Evolutionary conservation across 1,140 invertebrate species (phyloP), one percentile per base, ranked within the genome.

Genomic region (Dufourea novaeangliae): DNA sequence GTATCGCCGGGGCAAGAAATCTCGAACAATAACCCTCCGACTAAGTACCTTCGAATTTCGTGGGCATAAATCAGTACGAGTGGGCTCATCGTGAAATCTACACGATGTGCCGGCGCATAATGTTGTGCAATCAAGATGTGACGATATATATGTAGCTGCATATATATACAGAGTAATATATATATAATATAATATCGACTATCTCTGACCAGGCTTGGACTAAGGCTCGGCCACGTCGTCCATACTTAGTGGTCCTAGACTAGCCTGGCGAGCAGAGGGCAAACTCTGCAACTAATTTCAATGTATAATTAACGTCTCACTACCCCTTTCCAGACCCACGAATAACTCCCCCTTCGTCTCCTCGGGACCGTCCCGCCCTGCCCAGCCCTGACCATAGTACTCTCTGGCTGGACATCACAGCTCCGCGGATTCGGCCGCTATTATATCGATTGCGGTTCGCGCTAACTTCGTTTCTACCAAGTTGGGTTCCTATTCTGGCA

Each of bases 231-330:
- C 67, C 54, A 86, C 87, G 86, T 89, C 88, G 88, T 90, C 90
- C 90, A 91, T 92, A 91, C 90, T 92, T 92, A 92, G 90, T 90
- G 88, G 88, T 86, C 87, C 89, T 86, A 88, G 88, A 88, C 87
- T 86, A 85, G 83, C 87, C 85, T 83, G 83, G 86, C 87, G 84
- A 86, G 84, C 87, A 78, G 79, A 83, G 83, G 83, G 90, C 91
- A 92, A 92, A 92, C 92, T 92, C 91, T 88, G 88, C 91, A 92
- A 92, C 91, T 92, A 92, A 92, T 92, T 92, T 92, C 92, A 92
- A 92, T 92, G 92, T 92, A 92, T 92, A 92, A 92, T 92, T 92
- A 92, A 92, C 92, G 91, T 92, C 90, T 92, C 91, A 90, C 91
- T 91, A 91, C 90, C 89, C 89, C 86, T 87, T 88, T 78, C 79